Evolutionary conservation across 2,888 invertebrate species (phyloP), one percentile per base, ranked within the genome.

Genomic region (Sarcophaga subvicina): DNA sequence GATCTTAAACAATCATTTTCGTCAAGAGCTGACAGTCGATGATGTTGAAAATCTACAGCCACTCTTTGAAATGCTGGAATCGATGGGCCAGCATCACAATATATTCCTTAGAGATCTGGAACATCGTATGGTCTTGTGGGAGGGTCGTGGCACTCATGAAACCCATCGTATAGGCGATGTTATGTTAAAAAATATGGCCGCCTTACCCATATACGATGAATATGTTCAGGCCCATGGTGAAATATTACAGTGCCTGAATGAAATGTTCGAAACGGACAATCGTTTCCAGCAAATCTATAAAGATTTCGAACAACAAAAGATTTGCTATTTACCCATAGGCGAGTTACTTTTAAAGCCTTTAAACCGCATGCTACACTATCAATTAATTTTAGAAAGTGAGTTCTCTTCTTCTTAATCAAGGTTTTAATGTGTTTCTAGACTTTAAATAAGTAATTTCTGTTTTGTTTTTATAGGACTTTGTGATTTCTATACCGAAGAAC

Each of bases 351-450:
- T 97, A 83, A 97, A 97, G 92, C 97, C 98, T 14, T 94, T 98
- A n/a, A 96, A 96, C 93, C 95, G 99, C 78, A 94, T 98, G 89
- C 94, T 98, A 82, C 98, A 98, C 92, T 98, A 98, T 93, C 96
- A 96, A 92, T 94, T 95, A 91, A 94, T 97, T 91, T 94, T 98
- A 87, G 96, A 97, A 93, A 94, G 97, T 97, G 94, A 94, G 96
- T 94, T 10, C 12, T 45, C 20, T 66, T 14, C 54, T 3, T 6
- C 17, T 22, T 37, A 11, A 59, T 63, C 14, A 14, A 59, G 17
- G 17, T 20, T 22, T 10, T 8, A 2, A 14, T 4, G 2, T 59
- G 11, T 27, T 10, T 62, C 37, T 71, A 64, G 17, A 1, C 45
- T 70, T 63, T 83, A 6, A 14, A n/a, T 60, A 37, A 47, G 25